A percentile compares a stretch with the other conserved stretches of the same genome.
phyloP scores from a whole-genome alignment of 2,888 invertebrate species.

The Campoplex capitator region DNA sequence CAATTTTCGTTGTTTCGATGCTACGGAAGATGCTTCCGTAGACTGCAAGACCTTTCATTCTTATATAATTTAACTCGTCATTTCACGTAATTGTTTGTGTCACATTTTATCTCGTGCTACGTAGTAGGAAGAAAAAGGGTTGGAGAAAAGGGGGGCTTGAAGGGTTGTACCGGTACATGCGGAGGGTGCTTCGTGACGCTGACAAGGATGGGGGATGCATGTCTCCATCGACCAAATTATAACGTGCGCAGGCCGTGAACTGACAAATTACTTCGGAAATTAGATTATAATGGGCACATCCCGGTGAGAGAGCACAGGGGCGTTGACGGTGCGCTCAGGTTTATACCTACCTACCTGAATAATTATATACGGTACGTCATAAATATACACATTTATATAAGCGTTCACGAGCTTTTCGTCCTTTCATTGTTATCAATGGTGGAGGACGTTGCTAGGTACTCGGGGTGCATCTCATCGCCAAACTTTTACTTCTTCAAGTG shows the following conservation, averaged over 20 bases:
- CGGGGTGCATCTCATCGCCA: constrained; percentile 40
- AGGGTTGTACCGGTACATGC: neutral
- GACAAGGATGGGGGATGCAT: constrained; percentile 13
- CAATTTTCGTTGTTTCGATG: neutral
- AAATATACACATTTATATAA: neutral
- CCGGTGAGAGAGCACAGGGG: constrained; percentile 38
- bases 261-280: constrained; percentile 71
- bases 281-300: constrained; percentile 67
- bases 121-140: neutral
- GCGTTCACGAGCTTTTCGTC: neutral
- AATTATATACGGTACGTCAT: neutral
- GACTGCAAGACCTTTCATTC: constrained; percentile 15
- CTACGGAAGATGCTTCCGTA: neutral
- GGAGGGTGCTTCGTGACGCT: constrained; percentile 29
- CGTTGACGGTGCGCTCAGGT: constrained; percentile 52
- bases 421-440: constrained; percentile 12
- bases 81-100: constrained; percentile 64
- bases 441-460: constrained; percentile 20
- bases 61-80: constrained; percentile 59
- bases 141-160: neutral
- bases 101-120: constrained; percentile 42
- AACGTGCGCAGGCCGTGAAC: constrained; percentile 62
- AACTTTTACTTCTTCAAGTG: constrained; percentile 53
- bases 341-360: constrained; percentile 15
- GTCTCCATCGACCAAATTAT: constrained; percentile 66